Conservation (phyloP, 2,888 invertebrate species). For the Leptopterna dolabrata region DNA sequence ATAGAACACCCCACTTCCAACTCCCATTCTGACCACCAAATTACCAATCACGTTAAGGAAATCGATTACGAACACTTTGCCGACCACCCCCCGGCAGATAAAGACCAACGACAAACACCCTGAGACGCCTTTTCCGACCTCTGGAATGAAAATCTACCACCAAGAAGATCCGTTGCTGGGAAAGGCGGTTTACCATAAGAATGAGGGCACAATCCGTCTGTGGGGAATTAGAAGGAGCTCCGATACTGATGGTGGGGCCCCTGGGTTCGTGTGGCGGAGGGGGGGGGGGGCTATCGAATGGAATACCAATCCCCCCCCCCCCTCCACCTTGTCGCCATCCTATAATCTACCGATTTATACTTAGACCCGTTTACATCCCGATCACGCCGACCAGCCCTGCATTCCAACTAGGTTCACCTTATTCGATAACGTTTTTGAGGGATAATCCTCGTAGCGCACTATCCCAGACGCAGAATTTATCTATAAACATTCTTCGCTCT, state of each 20-base stretch:
- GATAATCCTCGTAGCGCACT: neutral
- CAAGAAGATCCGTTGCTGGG: too few relatives aligned
- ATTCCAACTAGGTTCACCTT: neutral
- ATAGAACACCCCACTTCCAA: too few relatives aligned
- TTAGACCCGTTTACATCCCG: neutral
- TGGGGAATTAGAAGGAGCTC: neutral
- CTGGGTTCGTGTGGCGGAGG: neutral
- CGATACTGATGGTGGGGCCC: neutral
- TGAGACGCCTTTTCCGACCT: too few relatives aligned
- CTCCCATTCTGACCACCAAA: too few relatives aligned
- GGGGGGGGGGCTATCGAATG: neutral
- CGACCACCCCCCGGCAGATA: too few relatives aligned
- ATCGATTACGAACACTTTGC: too few relatives aligned
- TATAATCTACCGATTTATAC: neutral
- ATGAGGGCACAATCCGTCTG: neutral
- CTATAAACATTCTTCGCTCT: too few relatives aligned
- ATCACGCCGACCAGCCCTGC: neutral
- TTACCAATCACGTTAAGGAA: too few relatives aligned
- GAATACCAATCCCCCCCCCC: neutral
- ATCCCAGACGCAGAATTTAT: too few relatives aligned
- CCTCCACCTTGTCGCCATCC: too few relatives aligned
- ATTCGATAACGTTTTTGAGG: neutral
- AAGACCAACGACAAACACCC: too few relatives aligned
- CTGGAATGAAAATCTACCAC: too few relatives aligned
- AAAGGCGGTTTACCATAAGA: neutral